Evolutionary conservation across 2,797 vertebrate genomes (phyloP).

Genomic region (Scomberomorus guttatus): DNA sequence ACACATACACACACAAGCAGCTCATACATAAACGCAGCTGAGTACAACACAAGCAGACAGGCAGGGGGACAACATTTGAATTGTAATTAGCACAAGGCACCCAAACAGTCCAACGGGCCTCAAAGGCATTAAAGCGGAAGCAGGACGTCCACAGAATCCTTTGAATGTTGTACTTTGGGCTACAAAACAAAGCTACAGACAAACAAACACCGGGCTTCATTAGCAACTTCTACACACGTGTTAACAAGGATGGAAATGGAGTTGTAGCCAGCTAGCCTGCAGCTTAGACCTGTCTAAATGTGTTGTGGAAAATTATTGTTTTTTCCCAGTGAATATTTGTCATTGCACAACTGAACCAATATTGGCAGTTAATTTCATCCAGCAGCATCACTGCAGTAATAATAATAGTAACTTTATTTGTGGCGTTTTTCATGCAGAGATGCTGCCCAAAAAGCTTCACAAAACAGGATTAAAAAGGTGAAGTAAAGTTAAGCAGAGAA

Average conservation of each 20-base stretch:
- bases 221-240: conserved; percentile 40
- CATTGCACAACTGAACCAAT: no score
- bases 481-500: neutral
- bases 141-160: conserved; percentile 37
- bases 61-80: conserved; percentile 26
- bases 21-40: conserved; percentile 18
- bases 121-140: conserved; percentile 39
- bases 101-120: conserved; percentile 40
- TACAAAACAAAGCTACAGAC: conserved; percentile 34
- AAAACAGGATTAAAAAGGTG: conserved; percentile 1
- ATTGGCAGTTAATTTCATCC: neutral
- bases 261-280: conserved; percentile 30
- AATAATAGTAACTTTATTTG: no score
- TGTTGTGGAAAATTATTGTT: conserved; percentile 10
- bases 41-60: conserved; percentile 45
- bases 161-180: conserved; percentile 52
- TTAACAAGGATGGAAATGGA: conserved; percentile 47
- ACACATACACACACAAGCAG: conserved; percentile 13
- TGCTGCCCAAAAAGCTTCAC: neutral
- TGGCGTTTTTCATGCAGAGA: no score
- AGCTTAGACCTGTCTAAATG: conserved; percentile 21
- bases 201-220: conserved; percentile 53
- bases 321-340: neutral
- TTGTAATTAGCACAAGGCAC: conserved; percentile 59
- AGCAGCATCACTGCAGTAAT: no score